These are phyloP conservation scores for Actinostola sp. DNA, from an alignment of 92 coral and sea anemone species.

Conservation along the genomic window DNA sequence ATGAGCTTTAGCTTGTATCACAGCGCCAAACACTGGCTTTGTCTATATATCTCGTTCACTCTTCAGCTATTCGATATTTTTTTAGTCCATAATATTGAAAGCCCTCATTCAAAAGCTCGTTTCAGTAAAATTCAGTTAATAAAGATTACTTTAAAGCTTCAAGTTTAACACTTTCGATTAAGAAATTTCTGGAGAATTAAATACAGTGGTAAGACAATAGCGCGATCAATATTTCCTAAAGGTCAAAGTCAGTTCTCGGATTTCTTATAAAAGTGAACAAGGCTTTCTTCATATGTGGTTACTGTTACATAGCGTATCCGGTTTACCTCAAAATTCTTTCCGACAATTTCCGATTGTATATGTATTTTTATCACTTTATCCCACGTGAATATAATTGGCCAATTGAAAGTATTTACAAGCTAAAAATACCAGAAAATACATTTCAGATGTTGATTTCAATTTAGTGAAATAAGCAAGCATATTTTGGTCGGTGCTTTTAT, in stretches of 20 bases:
- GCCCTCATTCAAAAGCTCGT: no score
- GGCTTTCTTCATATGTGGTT: conserved; percentile 6
- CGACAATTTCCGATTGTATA: background rate
- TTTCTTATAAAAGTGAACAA: conserved; percentile 18
- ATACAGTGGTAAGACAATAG: background rate
- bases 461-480: background rate
- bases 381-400: conserved; percentile 7
- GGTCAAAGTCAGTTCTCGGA: background rate
- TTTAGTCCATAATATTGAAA: background rate
- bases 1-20: conserved; percentile 39
- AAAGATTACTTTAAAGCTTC: background rate
- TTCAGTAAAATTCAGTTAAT: no score
- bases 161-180: background rate
- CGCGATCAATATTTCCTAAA: background rate
- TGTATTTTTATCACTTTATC: background rate
- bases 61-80: no score
- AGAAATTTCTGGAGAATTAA: background rate
- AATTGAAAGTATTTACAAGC: background rate
- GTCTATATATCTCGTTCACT: conserved; percentile 23
- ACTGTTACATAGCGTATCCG: background rate
- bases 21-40: conserved; percentile 41
- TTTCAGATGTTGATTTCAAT: conserved; percentile 14
- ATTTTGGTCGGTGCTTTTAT: background rate
- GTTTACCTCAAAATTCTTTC: background rate
- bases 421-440: background rate